phyloP scores from a whole-genome alignment of 1,140 invertebrate genomes.

The Whitmania pigra region DNA sequence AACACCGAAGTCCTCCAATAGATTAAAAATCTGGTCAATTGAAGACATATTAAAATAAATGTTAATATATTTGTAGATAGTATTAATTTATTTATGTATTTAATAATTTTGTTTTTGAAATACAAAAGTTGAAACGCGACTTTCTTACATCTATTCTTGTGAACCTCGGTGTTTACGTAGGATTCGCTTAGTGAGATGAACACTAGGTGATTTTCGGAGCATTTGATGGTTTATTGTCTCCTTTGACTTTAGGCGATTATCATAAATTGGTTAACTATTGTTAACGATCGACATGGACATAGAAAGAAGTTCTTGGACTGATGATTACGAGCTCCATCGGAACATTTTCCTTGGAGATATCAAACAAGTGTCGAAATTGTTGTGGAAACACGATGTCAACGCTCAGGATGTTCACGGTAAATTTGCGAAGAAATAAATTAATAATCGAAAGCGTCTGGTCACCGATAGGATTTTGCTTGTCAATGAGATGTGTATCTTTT shows the following conservation, averaged over 20 bases:
- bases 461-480: too few relatives aligned
- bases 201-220: background rate
- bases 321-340: background rate
- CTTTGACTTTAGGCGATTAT: background rate
- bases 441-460: too few relatives aligned
- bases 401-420: conserved; percentile 14
- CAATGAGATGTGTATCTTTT: background rate
- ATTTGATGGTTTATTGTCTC: background rate
- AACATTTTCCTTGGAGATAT: conserved; percentile 15
- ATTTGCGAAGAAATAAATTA: too few relatives aligned
- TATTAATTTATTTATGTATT: too few relatives aligned
- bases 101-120: too few relatives aligned
- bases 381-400: conserved; percentile 14
- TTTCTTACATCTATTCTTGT: background rate
- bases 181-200: background rate
- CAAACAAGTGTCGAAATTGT: conserved; percentile 14
- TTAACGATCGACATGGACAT: background rate
- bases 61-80: too few relatives aligned
- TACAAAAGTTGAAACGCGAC: too few relatives aligned
- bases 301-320: background rate
- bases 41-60: too few relatives aligned
- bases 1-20: too few relatives aligned
- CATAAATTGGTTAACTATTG: background rate
- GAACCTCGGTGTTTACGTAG: background rate
- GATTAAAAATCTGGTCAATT: too few relatives aligned